Conservation (phyloP, 1,140 invertebrate genomes). For the Bursaphelenchus mucronatus region DNA sequence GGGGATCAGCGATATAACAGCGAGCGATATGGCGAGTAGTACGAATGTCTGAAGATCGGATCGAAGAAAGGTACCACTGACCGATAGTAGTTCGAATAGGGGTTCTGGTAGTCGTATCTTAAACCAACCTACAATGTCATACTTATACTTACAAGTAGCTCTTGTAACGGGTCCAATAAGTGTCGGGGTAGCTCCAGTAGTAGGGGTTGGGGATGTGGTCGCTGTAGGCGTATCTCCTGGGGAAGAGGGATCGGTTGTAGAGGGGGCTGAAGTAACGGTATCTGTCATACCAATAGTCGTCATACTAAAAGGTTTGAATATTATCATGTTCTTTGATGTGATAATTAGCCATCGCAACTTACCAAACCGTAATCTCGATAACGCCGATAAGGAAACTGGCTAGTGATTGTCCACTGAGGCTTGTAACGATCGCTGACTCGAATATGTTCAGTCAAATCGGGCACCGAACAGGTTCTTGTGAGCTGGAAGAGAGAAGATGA, state of each 20-base stretch:
- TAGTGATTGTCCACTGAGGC: slow-evolving; percentile 2
- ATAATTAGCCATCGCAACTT: background rate
- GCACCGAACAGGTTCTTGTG: slow-evolving; percentile 39
- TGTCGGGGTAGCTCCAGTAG: slow-evolving; percentile 28
- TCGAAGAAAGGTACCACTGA: slow-evolving; percentile 6
- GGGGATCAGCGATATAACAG: no score
- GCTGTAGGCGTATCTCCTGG: slow-evolving; percentile 23
- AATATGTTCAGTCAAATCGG: slow-evolving; percentile 32
- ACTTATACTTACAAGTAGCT: slow-evolving; percentile 30
- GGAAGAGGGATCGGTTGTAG: slow-evolving; percentile 37
- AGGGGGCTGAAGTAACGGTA: slow-evolving; percentile 36
- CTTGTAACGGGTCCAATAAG: slow-evolving; percentile 37
- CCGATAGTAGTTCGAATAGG: slow-evolving; percentile 4
- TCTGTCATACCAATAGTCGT: slow-evolving; percentile 37
- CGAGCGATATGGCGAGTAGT: no score
- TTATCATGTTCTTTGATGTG: slow-evolving; percentile 12
- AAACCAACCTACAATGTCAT: background rate
- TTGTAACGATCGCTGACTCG: slow-evolving; percentile 13
- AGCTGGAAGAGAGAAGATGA: slow-evolving; percentile 11
- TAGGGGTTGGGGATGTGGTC: slow-evolving; percentile 42
- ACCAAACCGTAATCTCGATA: slow-evolving; percentile 33
- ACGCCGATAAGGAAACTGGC: slow-evolving; percentile 15
- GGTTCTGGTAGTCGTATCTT: slow-evolving; percentile 30
- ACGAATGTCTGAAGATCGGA: background rate
- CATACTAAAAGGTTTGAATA: slow-evolving; percentile 16